Base-by-base conservation (phyloP, 2,888 invertebrate genomes). In the Spialia ferax region DNA sequence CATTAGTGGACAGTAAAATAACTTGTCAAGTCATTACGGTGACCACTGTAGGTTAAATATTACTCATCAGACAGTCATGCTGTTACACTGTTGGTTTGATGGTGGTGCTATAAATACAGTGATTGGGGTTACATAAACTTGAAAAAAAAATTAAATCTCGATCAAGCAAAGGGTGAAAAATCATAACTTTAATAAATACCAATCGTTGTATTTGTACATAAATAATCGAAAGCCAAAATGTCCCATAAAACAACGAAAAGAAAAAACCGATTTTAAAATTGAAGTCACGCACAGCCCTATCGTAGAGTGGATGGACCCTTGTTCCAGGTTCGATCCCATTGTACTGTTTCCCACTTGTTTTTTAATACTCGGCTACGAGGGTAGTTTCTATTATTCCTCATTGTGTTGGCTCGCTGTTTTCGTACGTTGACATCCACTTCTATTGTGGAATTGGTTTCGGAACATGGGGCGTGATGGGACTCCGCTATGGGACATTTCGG, bases 371-470 rank as follows among this genome's bases (percentile, higher is more conserved):
- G 42, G 68, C 59, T 68, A 73, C 73, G 86, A 84, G 91, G 92
- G 91, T 88, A 87, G 89, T 89, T 92, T 90, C 87, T 86, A 90
- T 91, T 92, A 91, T 92, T 91, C 83, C 79, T 82, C 78, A 85
- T 87, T 86, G 85, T 86, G 79, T 64, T 57, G 80, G 79, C 84
- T 85, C 84, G 82, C 81, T 90, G 91, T 91, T 90, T 87, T 89
- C 83, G 84, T 88, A 80, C 84, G 85, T 84, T 87, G 92, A 91
- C 91, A 91, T 91, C 82, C 85, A 85, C 87, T 87, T 73, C 70
- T 74, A 75, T 77, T 79, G 77, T 77, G 74, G 75, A 71, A 64
- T 60, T 50, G 64, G 57, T 65, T 65, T 65, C 48, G 64, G 64
- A 35, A 50, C 57, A 48, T 54, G 63, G 64, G 63, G 63, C 63